Base-by-base conservation (phyloP, 2,888 invertebrate species). In the Thecophora atra region DNA sequence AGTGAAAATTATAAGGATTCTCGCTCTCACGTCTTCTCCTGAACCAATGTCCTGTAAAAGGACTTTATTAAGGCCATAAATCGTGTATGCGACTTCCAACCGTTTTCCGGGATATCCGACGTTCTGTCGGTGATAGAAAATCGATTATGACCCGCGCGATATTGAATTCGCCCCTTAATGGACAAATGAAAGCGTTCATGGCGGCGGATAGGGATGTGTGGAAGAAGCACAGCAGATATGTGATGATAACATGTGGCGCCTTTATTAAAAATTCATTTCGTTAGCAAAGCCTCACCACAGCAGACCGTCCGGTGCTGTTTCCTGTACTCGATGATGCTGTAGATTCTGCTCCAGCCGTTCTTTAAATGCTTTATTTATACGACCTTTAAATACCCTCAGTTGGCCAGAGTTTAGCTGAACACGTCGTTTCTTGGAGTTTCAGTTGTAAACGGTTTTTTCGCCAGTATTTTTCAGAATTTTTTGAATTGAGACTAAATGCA, bases 181-280 rank as follows among this genome's bases (percentile, higher is more conserved):
- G 26, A n/a, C 56, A 21, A 56, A 21, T 21, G 21, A 21, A n/a
- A 21, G 56, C 37, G 37, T 28, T n/a, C 51, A n/a, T n/a, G n/a
- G n/a, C n/a, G n/a, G n/a, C n/a, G n/a, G n/a, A n/a, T n/a, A n/a
- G n/a, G n/a, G n/a, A n/a, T 8, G 13, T 19, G 19, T 19, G 24
- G 47, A 21, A 21, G 19, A 6, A 64, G 19, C 21, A n/a, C 58
- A 69, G 13, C 52, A 51, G 62, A 47, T 54, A 67, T 67, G 70
- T 70, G 70, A 52, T 67, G 54, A 37, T 47, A 70, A 26, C 70
- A 70, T 70, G 70, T 70, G 70, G 70, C 70, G 63, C 70, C 63
- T 70, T 70, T 70, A 70, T 70, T 70, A 70, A 70, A 70, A 70
- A 70, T 70, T 70, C 70, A 70, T 70, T 70, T 63, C 26, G 62